Conservation (phyloP, 2,797 vertebrate species). For the Anisognathus igniventris region DNA sequence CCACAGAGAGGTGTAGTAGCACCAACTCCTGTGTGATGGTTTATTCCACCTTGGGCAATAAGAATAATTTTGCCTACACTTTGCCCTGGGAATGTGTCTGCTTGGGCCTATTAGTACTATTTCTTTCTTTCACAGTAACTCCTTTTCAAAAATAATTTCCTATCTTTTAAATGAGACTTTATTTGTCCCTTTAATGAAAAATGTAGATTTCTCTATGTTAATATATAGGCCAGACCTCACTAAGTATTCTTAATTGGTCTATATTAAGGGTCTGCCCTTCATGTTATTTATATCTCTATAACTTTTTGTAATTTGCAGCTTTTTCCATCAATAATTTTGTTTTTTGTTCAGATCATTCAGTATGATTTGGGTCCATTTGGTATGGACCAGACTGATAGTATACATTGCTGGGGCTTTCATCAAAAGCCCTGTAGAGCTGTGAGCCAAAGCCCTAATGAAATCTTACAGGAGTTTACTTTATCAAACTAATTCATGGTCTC, state of each 20-base stretch:
- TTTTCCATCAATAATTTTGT: not conserved
- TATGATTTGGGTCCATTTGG: not conserved
- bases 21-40: not conserved
- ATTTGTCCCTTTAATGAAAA: not conserved
- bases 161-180: not conserved
- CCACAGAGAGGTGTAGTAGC: not conserved
- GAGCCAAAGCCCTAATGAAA: not conserved
- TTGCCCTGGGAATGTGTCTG: not conserved
- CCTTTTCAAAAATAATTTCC: not conserved
- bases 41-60: not conserved
- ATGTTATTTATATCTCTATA: not conserved
- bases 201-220: not conserved
- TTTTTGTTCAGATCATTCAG: not conserved
- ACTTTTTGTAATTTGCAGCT: not conserved
- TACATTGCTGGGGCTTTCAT: not conserved
- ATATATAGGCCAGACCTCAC: not conserved
- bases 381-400: not conserved
- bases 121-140: not conserved
- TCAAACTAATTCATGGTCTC: not conserved
- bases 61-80: not conserved
- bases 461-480: not conserved
- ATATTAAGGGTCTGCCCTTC: not conserved
- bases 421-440: not conserved
- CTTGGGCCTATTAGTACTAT: not conserved
- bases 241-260: not conserved